These are phyloP conservation scores for Telmatochromis sp. DNA, from an alignment of 2,113 vertebrate genomes.

Conservation along the genomic window DNA sequence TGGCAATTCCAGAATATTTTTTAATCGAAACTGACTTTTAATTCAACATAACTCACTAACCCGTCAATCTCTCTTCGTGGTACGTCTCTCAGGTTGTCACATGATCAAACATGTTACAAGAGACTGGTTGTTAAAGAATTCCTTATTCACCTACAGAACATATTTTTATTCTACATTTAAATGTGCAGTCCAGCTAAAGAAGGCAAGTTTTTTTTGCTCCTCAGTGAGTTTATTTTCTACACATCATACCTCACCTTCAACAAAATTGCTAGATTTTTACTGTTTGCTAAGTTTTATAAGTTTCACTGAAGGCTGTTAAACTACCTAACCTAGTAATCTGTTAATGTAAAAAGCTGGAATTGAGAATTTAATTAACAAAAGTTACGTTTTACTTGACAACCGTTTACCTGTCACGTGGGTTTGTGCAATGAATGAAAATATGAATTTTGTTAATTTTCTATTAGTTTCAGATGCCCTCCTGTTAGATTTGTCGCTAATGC, in stretches of 20 bases:
- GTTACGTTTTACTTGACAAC: not conserved
- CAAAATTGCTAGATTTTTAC: not conserved
- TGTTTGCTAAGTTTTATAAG: not conserved
- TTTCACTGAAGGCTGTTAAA: not conserved
- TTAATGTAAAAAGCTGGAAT: not conserved
- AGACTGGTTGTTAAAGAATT: not conserved
- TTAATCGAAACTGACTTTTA: not conserved
- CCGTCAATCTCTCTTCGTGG: too few species aligned
- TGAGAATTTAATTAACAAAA: not conserved
- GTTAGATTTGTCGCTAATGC: not conserved
- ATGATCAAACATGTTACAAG: not conserved
- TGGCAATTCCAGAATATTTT: not conserved
- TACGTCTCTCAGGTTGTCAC: not conserved
- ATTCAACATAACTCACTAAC: not conserved
- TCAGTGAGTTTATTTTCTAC: not conserved
- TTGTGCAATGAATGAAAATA: not conserved
- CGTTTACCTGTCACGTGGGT: not conserved
- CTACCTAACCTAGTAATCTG: not conserved
- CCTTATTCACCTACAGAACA: not conserved
- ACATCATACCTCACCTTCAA: not conserved
- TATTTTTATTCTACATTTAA: not conserved
- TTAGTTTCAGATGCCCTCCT: not conserved
- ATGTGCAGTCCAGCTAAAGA: not conserved
- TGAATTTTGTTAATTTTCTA: not conserved
- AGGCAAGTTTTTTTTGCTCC: not conserved